These are phyloP conservation scores for Acrossocheilus wenchowensis DNA, from an alignment of 2,797 vertebrate genomes.

Conservation along the genomic window DNA sequence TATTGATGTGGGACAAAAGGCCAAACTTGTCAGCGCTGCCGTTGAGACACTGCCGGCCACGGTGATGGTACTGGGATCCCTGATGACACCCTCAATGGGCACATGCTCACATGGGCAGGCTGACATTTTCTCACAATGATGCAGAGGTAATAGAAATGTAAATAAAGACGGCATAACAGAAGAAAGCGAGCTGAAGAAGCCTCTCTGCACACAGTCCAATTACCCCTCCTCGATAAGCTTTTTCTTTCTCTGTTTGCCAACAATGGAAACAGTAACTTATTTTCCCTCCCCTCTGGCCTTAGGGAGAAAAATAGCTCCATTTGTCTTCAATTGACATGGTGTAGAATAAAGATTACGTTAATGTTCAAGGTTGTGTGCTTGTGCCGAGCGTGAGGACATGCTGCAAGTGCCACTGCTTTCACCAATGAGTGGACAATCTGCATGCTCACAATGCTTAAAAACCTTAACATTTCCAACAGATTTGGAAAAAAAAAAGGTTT, in stretches of 20 bases:
- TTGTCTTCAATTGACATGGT: constrained; percentile 45
- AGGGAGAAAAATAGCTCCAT: constrained; percentile 42
- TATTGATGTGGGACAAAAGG: constrained; percentile 52
- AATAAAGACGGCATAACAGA: constrained; percentile 59
- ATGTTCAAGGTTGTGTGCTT: constrained; percentile 18
- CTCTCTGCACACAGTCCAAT: constrained; percentile 61
- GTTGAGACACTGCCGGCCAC: constrained; percentile 48
- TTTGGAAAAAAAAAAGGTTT: background rate
- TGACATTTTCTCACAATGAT: constrained; percentile 67
- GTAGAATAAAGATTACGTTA: constrained; percentile 34
- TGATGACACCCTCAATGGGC: constrained; percentile 47
- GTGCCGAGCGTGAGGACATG: background rate
- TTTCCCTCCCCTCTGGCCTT: constrained; percentile 41
- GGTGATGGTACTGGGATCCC: constrained; percentile 33
- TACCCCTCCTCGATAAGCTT: constrained; percentile 59
- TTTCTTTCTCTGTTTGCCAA: constrained; percentile 58
- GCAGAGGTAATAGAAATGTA: constrained; percentile 67
- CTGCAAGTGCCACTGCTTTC: background rate
- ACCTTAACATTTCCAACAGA: background rate
- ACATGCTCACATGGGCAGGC: constrained; percentile 27
- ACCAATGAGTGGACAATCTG: background rate
- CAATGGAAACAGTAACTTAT: constrained; percentile 46
- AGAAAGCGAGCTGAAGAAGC: constrained; percentile 22
- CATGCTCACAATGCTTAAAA: background rate
- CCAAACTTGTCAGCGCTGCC: constrained; percentile 51